Conservation (phyloP, 2,797 vertebrate genomes). For the Anguilla marmorata region DNA sequence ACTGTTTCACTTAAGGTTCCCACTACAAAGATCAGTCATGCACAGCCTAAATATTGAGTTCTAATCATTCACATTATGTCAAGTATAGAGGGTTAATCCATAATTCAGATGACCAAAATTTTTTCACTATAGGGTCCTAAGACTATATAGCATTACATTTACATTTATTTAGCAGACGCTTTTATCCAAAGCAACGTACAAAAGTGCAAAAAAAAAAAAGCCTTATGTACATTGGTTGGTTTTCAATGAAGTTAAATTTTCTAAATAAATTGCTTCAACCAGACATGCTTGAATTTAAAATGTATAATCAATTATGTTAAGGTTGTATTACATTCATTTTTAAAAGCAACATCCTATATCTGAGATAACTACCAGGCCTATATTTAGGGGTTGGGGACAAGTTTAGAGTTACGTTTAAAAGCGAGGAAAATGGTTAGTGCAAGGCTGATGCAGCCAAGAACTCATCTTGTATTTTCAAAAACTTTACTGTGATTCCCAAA, state of each 20-base stretch:
- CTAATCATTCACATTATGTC: neutral
- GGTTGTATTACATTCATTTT: neutral
- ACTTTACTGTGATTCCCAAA: neutral
- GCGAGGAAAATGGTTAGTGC: no score
- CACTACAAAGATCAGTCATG: neutral
- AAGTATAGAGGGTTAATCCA: neutral
- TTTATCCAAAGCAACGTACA: no score
- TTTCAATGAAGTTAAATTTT: no score
- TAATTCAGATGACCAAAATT: no score
- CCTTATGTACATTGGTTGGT: no score
- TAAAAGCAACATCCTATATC: neutral
- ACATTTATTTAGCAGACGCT: no score
- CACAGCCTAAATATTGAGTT: neutral
- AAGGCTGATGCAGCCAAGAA: neutral
- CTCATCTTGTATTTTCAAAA: neutral
- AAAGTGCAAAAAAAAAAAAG: no score
- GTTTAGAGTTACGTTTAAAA: neutral
- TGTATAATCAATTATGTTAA: no score
- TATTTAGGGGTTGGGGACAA: neutral
- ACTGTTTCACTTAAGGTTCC: neutral
- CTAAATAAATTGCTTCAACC: no score
- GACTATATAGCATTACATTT: no score
- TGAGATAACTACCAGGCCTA: neutral
- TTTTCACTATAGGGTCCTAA: no score
- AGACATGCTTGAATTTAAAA: no score